Base-by-base conservation (phyloP, 2,888 invertebrate genomes). In the Dryomyza anilis region DNA sequence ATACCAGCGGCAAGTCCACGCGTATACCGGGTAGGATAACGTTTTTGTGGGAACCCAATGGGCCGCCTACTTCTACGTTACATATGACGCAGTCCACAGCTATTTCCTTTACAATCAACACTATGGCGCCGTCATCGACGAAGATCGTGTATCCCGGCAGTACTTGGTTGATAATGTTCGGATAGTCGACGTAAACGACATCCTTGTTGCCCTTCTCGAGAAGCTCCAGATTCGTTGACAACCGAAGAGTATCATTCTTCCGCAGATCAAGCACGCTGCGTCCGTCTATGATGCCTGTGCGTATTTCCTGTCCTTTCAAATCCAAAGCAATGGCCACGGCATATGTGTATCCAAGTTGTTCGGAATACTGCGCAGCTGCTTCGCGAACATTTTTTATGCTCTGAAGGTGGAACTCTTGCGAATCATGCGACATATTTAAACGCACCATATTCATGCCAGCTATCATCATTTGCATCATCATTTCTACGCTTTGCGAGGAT, bases 401-500 rank as follows among this genome's bases (percentile, higher is more conserved):
- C 75, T 90, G 91, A 0, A 89, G 91, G 76, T 96, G 96, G 81
- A 94, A 94, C 84, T 96, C 96, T 79, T 97, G 93, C 0, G 94
- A 90, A 59, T 96, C 96, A 82, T 97, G 96, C 0, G 95, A 94
- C 86, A 96, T 96, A 85, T 96, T 96, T 83, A 96, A 86, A 50
- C 96, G 89, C 21, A 96, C 96, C 33, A 97, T 89, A 79, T 95
- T 96, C 94, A 98, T 96, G 61, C 97, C 97, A 0, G 92, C 91
- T 72, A 91, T 89, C 84, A 98, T 94, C 95, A 98, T 96, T 78
- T 93, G 88, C 77, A 93, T 91, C 43, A 98, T 85, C 76, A 88
- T 89, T 25, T 88, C 90, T 1, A 91, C 89, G 67, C 89, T 88
- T 16, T 57, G 57, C n/a, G 93, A 94, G 1, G 88, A 93, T 0